phyloP scores from a whole-genome alignment of 23 tunicate species.

The Styela plicata region DNA sequence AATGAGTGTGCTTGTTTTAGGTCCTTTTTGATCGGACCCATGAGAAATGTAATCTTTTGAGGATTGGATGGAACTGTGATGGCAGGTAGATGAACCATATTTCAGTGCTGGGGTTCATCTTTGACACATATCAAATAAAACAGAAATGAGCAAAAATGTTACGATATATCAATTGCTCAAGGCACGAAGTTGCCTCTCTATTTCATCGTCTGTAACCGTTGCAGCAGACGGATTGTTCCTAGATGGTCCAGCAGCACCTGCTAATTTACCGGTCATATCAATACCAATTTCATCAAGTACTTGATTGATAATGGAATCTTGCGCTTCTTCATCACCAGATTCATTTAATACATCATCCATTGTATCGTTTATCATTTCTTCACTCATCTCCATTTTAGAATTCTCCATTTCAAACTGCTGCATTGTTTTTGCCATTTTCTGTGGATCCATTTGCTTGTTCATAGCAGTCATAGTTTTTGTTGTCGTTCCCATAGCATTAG shows the following conservation, averaged over 20 bases:
- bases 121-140: no score
- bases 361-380: conserved; percentile 97
- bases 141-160: no score
- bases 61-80: no score
- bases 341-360: conserved; percentile 74
- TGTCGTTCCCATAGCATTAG: conserved; percentile 94
- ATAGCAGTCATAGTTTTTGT: conserved; percentile 93
- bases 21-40: no score
- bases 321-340: conserved; percentile 96
- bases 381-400: conserved; percentile 92
- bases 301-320: conserved; percentile 89
- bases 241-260: conserved; percentile 56
- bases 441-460: conserved; percentile 92
- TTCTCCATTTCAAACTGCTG: conserved; percentile 85
- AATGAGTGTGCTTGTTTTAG: no score
- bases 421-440: conserved; percentile 85
- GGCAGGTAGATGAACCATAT: no score
- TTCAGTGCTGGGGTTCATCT: no score
- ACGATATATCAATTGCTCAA: no score
- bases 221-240: conserved; percentile 8
- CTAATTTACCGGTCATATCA: conserved; percentile 67
- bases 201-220: conserved; percentile 16
- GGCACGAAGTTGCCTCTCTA: conserved; percentile 22
- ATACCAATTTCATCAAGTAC: conserved; percentile 96
- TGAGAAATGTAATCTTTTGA: no score